Base-by-base conservation (phyloP, 2,888 invertebrate species). In the Drosophila anceps region DNA sequence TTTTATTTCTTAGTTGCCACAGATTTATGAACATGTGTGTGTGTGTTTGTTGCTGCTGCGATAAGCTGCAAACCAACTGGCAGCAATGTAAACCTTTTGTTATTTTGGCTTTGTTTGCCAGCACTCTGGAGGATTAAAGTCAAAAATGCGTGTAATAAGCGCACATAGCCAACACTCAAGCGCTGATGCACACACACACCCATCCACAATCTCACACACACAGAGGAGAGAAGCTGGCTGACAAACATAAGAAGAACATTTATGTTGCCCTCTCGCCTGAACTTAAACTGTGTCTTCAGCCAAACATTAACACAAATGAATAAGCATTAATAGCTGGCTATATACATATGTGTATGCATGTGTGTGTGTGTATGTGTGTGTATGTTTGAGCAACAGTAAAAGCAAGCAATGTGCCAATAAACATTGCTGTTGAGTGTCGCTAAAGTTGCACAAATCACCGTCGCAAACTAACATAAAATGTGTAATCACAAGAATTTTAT, bases 81-180 rank as follows among this genome's bases (percentile, higher is more conserved):
- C 84, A 88, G 76, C 82, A 59, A 73, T 85, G 89, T 86, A 88
- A 85, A 88, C 84, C 84, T 88, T 84, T 85, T 85, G 87, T 89
- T 82, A 82, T 84, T 87, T 86, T 68, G 85, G 77, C 89, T 84
- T 86, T 86, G 85, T 89, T 84, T 77, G 83, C 63, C 77, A 69
- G 82, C 89, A 88, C 86, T 86, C 75, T 69, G 73, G 73, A 85
- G 86, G 86, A 86, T 86, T 86, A 86, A 84, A 87, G 86, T 89
- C 89, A 90, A 88, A 90, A 88, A 89, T 84, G 90, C 90, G 88
- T 90, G 88, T 85, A 90, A 87, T 90, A 83, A 81, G 84, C 82
- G 86, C 80, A 89, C 76, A 85, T 85, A 80, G 83, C 62, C 53
- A 55, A 76, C 69, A 73, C 79, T 79, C 69, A 79, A 73, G 71